A percentile compares a stretch with the other conserved stretches of the same genome.
Evolutionary conservation across 2,113 vertebrate genomes (phyloP).

Genomic region (Pterocles orientalis): DNA sequence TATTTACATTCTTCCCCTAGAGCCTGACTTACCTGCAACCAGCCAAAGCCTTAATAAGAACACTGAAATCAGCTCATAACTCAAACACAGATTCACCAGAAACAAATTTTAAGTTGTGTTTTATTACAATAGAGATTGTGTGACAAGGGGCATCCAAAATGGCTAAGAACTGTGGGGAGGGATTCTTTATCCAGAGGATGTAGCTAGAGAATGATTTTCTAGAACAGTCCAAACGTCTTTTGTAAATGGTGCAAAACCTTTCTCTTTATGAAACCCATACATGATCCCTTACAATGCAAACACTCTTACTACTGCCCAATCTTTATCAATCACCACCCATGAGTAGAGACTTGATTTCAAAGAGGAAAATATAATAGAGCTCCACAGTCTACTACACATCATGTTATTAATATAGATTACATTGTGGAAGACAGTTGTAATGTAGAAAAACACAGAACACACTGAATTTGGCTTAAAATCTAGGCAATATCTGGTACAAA

Average conservation of each 20-base stretch:
- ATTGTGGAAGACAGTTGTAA: background rate
- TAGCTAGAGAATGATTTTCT: background rate
- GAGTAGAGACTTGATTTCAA: background rate
- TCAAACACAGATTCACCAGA: background rate
- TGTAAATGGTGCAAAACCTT: background rate
- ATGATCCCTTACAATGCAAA: background rate
- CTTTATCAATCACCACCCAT: background rate
- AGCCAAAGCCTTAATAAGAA: background rate
- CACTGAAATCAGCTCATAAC: background rate
- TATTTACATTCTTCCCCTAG: background rate
- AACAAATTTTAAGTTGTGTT: background rate
- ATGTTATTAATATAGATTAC: background rate
- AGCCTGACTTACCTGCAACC: background rate
- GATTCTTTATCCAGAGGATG: background rate
- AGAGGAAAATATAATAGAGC: background rate
- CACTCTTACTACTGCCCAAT: background rate
- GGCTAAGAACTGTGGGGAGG: background rate
- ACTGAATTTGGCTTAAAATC: background rate
- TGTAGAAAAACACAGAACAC: background rate
- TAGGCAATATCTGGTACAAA: background rate
- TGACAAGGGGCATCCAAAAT: background rate
- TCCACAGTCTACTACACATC: background rate
- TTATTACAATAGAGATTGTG: background rate
- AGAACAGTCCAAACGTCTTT: background rate
- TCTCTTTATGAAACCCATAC: background rate